Conservation (phyloP, 2,797 vertebrate species). For the Trematomus bernacchii region DNA sequence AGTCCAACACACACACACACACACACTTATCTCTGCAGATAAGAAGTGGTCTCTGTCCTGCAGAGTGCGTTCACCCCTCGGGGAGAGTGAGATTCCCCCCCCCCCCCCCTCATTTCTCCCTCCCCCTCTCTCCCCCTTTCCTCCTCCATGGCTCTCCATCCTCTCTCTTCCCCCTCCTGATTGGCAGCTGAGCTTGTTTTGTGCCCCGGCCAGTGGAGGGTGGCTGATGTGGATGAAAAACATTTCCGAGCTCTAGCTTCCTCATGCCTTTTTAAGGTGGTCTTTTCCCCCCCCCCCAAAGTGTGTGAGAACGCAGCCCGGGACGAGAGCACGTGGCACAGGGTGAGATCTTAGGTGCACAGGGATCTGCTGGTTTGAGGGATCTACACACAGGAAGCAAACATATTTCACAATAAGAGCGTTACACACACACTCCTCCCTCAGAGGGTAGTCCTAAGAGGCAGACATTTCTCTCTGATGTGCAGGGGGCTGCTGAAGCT, state of each 20-base stretch:
- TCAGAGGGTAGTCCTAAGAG: constrained; percentile 43
- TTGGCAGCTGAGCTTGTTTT: constrained; percentile 50
- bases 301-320: constrained; percentile 22
- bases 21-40: constrained; percentile 60
- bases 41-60: constrained; percentile 46
- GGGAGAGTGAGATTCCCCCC: constrained; percentile 57
- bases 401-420: constrained; percentile 67
- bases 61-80: constrained; percentile 44
- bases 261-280: constrained; percentile 71
- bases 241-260: constrained; percentile 31
- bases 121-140: not conserved
- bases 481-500: constrained; percentile 31
- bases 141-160: constrained; percentile 34
- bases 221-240: constrained; percentile 66
- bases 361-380: constrained; percentile 21
- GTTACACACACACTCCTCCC: constrained; percentile 38
- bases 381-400: constrained; percentile 66
- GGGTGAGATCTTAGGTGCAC: constrained; percentile 18
- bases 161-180: constrained; percentile 45
- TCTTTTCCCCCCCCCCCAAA: constrained; percentile 12
- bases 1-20: constrained; percentile 33
- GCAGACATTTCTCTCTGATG: constrained; percentile 52
- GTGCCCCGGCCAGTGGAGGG: constrained; percentile 39
- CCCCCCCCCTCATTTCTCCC: not conserved
- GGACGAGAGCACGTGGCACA: constrained; percentile 10